phyloP scores from a whole-genome alignment of 2,113 vertebrate genomes.

The Brachirus orientalis region DNA sequence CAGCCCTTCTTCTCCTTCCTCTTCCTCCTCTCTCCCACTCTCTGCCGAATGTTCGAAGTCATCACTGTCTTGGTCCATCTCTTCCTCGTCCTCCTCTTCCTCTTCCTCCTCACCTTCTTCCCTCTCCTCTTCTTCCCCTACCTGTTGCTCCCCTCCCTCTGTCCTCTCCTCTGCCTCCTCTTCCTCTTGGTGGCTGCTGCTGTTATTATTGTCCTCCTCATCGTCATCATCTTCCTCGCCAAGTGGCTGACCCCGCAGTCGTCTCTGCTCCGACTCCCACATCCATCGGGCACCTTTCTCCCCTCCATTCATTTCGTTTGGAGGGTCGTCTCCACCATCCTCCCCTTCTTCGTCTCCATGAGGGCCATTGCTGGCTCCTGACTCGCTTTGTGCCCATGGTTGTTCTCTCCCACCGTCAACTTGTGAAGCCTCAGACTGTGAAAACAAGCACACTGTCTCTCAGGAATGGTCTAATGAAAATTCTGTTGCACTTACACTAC shows the following conservation, averaged over 20 bases:
- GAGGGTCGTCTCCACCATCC: slow-evolving; percentile 61
- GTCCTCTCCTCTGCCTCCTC: slow-evolving; percentile 82
- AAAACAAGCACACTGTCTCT: neutral
- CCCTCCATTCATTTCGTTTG: slow-evolving; percentile 91
- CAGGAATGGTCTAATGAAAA: slow-evolving; percentile 2
- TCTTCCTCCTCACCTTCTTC: slow-evolving; percentile 81
- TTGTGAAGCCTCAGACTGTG: slow-evolving; percentile 66
- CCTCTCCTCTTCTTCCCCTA: slow-evolving; percentile 82
- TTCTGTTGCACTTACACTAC: slow-evolving; percentile 6
- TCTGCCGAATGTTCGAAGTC: slow-evolving; percentile 96
- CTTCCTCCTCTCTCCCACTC: slow-evolving; percentile 93
- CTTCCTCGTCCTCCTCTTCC: slow-evolving; percentile 92
- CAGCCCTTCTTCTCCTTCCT: slow-evolving; percentile 81
- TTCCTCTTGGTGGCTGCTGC: slow-evolving; percentile 84
- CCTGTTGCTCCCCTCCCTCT: slow-evolving; percentile 79
- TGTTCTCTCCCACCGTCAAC: slow-evolving; percentile 71
- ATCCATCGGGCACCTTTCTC: slow-evolving; percentile 80
- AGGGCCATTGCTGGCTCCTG: slow-evolving; percentile 86
- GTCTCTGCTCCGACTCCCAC: slow-evolving; percentile 84
- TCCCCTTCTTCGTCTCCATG: slow-evolving; percentile 84
- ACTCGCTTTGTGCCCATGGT: slow-evolving; percentile 82
- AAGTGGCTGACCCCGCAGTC: slow-evolving; percentile 63
- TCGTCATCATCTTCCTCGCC: slow-evolving; percentile 84
- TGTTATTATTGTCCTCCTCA: slow-evolving; percentile 76
- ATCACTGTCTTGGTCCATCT: slow-evolving; percentile 99